Evolutionary conservation across 2,797 vertebrate genomes (phyloP).

Genomic region (Borostomias antarcticus): DNA sequence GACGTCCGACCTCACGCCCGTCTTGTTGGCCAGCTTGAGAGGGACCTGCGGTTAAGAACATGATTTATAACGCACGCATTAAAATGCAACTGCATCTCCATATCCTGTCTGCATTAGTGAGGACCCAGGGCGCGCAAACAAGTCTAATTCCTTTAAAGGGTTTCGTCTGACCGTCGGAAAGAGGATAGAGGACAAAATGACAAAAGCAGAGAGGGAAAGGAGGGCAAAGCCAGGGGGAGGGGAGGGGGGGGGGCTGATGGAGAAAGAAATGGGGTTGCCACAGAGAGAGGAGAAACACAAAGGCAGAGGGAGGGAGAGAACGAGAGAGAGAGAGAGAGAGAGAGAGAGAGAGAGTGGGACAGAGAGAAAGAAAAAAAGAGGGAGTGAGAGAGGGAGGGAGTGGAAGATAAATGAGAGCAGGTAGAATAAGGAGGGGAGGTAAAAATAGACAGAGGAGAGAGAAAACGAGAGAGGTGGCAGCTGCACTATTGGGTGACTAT

Average conservation of each 20-base stretch:
- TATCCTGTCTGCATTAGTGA: conserved; percentile 38
- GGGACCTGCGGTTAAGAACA: conserved; percentile 70
- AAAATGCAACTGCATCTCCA: conserved; percentile 17
- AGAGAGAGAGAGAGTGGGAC: conserved; percentile 40
- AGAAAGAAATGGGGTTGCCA: background rate
- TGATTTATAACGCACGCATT: conserved; percentile 42
- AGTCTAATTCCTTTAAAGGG: conserved; percentile 47
- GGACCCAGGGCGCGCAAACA: conserved; percentile 20
- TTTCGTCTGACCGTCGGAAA: conserved; percentile 54
- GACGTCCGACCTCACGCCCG: conserved; percentile 67
- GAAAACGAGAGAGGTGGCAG: conserved; percentile 58
- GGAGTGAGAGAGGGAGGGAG: conserved; percentile 61
- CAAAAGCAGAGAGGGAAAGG: conserved; percentile 4
- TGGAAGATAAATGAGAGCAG: conserved; percentile 76
- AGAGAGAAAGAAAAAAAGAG: conserved; percentile 55
- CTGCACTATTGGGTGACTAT: conserved; percentile 74
- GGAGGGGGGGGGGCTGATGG: background rate
- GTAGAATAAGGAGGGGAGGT: conserved; percentile 68
- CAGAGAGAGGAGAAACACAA: background rate
- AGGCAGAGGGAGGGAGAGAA: conserved; percentile 14
- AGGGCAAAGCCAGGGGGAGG: background rate
- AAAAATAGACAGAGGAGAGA: conserved; percentile 64
- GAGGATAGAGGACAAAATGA: conserved; percentile 6
- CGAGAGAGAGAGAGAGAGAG: conserved; percentile 23
- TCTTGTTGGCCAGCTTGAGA: conserved; percentile 70